Base-by-base conservation (phyloP, 2,113 vertebrate species). In the Brachypteracias leptosomus region DNA sequence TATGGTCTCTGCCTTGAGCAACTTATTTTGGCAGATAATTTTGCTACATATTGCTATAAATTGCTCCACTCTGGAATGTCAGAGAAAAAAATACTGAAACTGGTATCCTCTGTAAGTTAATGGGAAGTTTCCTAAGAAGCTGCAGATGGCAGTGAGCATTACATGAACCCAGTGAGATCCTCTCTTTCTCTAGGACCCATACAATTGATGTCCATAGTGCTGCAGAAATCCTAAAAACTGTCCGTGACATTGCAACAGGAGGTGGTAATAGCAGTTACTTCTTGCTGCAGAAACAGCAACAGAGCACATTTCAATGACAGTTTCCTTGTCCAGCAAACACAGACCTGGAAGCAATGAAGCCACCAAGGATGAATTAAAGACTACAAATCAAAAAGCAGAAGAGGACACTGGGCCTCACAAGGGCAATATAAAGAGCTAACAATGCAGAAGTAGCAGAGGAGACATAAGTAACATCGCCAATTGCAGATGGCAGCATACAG, bases 401-500 rank as follows among this genome's bases (percentile, higher is more conserved):
- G 14, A 61, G 5, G 11, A 3, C 40, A 59, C 2, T 77, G 46
- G 22, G 59, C 40, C 28, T 67, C 65, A 66, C 16, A n/a, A 7
- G 11, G 20, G 21, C 29, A 76, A 36, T 12, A 25, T 35, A 11
- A 67, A 16, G 47, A 33, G 7, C 2, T 17, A 70, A 67, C 5
- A 58, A 36, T 9, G 12, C 14, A 66, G 65, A 82, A 14, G 71
- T 10, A 54, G 28, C 36, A 46, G 13, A 80, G 17, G 31, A 74
- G 61, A 58, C 13, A 13, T 12, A 70, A 85, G 44, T 12, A 89
- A 63, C 9, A n/a, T 26, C 2, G 0, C 0, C 0, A 0, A 10
- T 1, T 46, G 52, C n/a, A 73, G 22, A 55, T 4, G 4, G 38
- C 1, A 89, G 35, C 31, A 42, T 33, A 55, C 31, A 66, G 36